phyloP scores from a whole-genome alignment of 2,797 vertebrate genomes.

The Menidia menidia region DNA sequence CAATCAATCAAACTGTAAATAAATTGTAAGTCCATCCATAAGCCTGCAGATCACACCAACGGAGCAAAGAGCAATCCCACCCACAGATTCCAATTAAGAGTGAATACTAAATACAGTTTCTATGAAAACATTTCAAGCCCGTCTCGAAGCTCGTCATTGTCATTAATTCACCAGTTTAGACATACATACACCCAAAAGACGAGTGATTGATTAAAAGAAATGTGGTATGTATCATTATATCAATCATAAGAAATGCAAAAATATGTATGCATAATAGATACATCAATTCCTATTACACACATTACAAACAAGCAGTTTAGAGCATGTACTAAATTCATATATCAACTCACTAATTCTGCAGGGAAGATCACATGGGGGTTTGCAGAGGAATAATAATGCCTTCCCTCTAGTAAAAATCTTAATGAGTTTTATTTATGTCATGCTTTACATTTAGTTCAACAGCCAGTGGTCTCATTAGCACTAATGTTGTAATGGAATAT shows the following conservation, averaged over 20 bases:
- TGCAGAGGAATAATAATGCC: constrained; percentile 17
- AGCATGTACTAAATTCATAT: neutral
- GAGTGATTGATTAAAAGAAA: neutral
- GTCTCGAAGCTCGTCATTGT: too few relatives aligned
- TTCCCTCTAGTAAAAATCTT: constrained; percentile 59
- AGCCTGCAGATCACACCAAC: neutral
- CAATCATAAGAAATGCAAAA: neutral
- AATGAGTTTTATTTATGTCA: constrained; percentile 70
- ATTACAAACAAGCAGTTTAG: neutral
- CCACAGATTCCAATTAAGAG: neutral
- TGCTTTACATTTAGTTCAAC: constrained; percentile 62
- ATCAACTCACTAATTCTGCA: neutral
- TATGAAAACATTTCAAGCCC: too few relatives aligned
- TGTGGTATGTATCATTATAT: neutral
- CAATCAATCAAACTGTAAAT: neutral
- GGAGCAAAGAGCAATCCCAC: neutral
- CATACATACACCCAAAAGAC: too few relatives aligned
- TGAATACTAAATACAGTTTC: neutral
- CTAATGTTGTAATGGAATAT: constrained; percentile 58
- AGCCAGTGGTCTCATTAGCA: constrained; percentile 73
- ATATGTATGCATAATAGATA: neutral
- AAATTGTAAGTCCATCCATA: neutral
- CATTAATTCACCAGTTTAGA: too few relatives aligned
- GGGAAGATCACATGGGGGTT: constrained; percentile 15
- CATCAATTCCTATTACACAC: neutral